Base-by-base conservation (phyloP, 35 echinoderm and acorn worm species). In the Strongylocentrotus purpuratus region DNA sequence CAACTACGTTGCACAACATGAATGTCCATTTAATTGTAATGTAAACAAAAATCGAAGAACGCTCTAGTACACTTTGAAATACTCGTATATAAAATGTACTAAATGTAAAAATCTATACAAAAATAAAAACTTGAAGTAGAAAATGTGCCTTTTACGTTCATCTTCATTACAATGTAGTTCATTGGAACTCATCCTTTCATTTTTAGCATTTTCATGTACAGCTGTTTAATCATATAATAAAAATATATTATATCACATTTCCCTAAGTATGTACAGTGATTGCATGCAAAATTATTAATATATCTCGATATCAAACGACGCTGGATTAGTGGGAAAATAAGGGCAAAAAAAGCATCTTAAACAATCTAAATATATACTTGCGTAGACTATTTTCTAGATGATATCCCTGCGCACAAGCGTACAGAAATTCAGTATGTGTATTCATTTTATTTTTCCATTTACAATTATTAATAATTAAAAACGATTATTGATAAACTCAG, bases 51-150 rank as follows among this genome's bases (percentile, higher is more conserved):
- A 78, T 78, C 20, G 65, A 78, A 78, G 65, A 78, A 78, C 28
- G 87, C 32, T 59, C 87, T 45, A 45, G 33, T 46, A 89, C 87
- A 89, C 32, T 46, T 89, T 46, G 85, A 89, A 12, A 89, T 46
- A 89, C 87, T 93, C n/a, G 91, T 93, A 93, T 93, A 93, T 78
- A 78, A 78, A 93, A 93, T 58, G 91, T 93, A 93, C 91, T 89
- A 93, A 93, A 93, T 93, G 48, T 93, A 93, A 31, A 93, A 93
- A 93, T 58, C 91, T 93, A 93, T 93, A 93, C 48, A 93, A 93
- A 93, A 93, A 93, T 93, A 93, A 93, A 93, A 93, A 93, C 91
- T 46, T 93, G 48, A 93, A 33, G 87, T 89, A 89, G 33, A 89
- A 89, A 89, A 89, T 89, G 87, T 46, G 45, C 32, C 32, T n/a